phyloP scores from a whole-genome alignment of 2,797 vertebrate genomes.

The Brachymystax lenok region DNA sequence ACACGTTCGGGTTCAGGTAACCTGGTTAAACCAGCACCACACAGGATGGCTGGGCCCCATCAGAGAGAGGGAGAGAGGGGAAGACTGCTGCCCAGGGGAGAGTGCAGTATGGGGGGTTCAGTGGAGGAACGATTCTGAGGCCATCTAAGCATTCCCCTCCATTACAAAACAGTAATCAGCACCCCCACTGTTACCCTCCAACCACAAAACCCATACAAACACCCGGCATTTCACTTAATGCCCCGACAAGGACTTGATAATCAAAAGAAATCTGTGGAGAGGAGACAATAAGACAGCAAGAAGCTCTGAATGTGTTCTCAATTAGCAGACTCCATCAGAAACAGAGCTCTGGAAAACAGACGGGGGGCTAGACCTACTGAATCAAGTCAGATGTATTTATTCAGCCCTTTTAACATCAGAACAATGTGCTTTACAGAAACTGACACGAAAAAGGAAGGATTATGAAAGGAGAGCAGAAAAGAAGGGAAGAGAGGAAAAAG shows the following conservation, averaged over 20 bases:
- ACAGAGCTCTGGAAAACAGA: neutral
- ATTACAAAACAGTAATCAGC: neutral
- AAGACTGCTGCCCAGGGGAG: neutral
- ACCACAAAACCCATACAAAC: conserved; percentile 13
- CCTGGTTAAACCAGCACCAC: neutral
- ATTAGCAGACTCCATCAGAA: conserved; percentile 21
- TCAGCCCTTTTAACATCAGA: no score
- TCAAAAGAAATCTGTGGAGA: conserved; percentile 24
- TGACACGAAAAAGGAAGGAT: conserved; percentile 17
- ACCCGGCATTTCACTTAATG: conserved; percentile 19
- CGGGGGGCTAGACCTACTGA: neutral
- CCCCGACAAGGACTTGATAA: conserved; percentile 19
- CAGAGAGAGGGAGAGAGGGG: conserved; percentile 2
- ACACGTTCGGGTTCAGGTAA: conserved; percentile 4
- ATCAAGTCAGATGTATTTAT: neutral
- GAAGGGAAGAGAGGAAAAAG: neutral
- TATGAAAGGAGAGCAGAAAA: conserved; percentile 11
- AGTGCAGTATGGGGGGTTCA: neutral
- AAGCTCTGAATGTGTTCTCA: conserved; percentile 41
- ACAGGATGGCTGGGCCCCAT: neutral
- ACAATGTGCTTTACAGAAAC: neutral
- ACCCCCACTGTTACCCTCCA: neutral
- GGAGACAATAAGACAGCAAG: conserved; percentile 19
- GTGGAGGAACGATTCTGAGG: neutral
- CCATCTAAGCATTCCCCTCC: neutral